A percentile compares a stretch with the other conserved stretches of the same genome.
phyloP scores from a whole-genome alignment of 2,113 vertebrate species.

The Genyomyrus donnyi region DNA sequence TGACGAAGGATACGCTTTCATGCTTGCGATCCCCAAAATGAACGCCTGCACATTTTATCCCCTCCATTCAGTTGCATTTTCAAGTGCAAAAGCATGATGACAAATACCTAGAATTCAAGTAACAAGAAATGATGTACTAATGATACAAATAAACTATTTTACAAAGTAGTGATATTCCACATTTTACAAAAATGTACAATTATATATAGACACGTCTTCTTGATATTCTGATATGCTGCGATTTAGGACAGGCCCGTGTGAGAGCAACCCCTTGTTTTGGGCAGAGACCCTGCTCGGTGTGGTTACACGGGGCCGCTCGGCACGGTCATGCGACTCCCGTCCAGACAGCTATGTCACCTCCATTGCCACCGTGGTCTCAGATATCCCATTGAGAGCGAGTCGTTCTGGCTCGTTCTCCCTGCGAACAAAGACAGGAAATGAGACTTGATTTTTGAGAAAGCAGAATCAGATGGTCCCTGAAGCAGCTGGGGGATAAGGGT shows the following conservation, averaged over 20 bases:
- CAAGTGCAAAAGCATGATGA: constrained; percentile 95
- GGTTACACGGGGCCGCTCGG: constrained; percentile 36
- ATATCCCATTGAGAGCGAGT: constrained; percentile 77
- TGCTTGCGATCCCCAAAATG: constrained; percentile 87
- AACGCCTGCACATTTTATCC: constrained; percentile 64
- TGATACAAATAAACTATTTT: constrained; percentile 96
- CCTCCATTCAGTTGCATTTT: constrained; percentile 84
- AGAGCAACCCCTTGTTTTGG: constrained; percentile 48
- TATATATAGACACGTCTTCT: constrained; percentile 68
- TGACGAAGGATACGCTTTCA: constrained; percentile 83
- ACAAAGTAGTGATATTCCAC: constrained; percentile 92
- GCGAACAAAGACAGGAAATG: neutral
- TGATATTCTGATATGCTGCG: constrained; percentile 57
- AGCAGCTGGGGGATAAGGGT: neutral
- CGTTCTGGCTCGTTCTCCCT: constrained; percentile 86
- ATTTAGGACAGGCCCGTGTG: constrained; percentile 64
- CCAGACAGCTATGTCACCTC: constrained; percentile 81
- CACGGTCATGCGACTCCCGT: constrained; percentile 46
- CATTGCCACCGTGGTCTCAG: constrained; percentile 88
- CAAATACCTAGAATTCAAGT: constrained; percentile 90
- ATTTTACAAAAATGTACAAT: constrained; percentile 92
- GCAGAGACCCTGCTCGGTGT: constrained; percentile 59
- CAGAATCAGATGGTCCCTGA: neutral
- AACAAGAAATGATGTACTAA: constrained; percentile 88
- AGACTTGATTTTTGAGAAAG: neutral